Evolutionary conservation across 2,797 vertebrate genomes (phyloP), one percentile per base, ranked within the genome.

Genomic region (Otus scops): DNA sequence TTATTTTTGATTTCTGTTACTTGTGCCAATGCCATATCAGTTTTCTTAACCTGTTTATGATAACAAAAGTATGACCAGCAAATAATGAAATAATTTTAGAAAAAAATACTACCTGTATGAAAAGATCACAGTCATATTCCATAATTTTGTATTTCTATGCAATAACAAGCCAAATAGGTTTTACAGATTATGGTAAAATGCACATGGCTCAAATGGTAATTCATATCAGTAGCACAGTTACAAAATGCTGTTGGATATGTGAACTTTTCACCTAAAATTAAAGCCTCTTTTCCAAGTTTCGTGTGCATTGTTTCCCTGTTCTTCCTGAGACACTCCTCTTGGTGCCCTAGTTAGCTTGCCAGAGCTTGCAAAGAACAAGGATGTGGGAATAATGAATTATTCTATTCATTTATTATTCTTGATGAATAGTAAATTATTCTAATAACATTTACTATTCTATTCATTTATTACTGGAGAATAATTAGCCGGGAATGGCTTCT

Each of bases 231-330:
- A 95, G 71, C 38, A 53, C 53, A 80, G 93, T 93, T 95, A 86
- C 78, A 88, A 93, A 94, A 93, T 95, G 83, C n/a, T 51, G 27
- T 59, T 94, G 90, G 95, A 96, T 92, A 95, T 15, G 57, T 97
- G 96, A 96, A 96, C 95, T 97, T 97, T 97, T 97, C 92, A 96
- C 97, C 96, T 90, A 95, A 96, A 97, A 95, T 93, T 78, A 94
- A 95, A 97, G 57, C 34, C 54, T 94, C 91, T 93, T 96, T 90
- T 97, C 96, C 88, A 97, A 97, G 75, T 94, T 95, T 80, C 76
- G 26, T 43, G 56, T 75, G 38, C 61, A 38, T 85, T 85, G 93
- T 93, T 95, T 89, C 83, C 94, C 90, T 88, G 43, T 91, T 94
- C 88, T 97, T 97, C 82, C 92, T 92, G 65, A 93, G 70, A 93